Evolutionary conservation across 2,797 vertebrate genomes (phyloP), one percentile per base, ranked within the genome.

Genomic region (Bovichtus variegatus): DNA sequence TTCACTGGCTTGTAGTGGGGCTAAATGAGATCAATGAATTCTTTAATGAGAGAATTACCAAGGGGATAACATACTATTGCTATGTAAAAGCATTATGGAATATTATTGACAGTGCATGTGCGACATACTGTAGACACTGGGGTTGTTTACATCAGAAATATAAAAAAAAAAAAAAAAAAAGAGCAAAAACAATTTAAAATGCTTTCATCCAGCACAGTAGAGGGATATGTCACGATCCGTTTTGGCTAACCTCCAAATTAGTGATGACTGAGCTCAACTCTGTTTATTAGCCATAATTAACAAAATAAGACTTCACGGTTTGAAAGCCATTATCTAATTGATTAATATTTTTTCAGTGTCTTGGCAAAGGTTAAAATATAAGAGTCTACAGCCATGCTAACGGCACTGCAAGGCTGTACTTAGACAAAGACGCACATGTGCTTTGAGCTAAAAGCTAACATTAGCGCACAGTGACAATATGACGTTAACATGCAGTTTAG

Each of bases 21-120:
- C 58, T 77, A 68, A 88, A 86, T 74, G 57, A 71, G 65, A 85
- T 84, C 78, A 81, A 54, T 83, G 38, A 36, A 60, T 80, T 71
- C 9, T 76, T 74, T 64, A 53, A 74, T 34, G 38, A 74, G 46
- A 34, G 51, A 51, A 67, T 79, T 68, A 71, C 51, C 62, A 61
- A 64, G 41, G n/a, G 57, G 23, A 70, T 71, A 38, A 71, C 21
- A 71, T 46, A 29, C 36, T 29, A 27, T 25, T 47, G 15, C 72
- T 34, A 43, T 44, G 21, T 41, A 34, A 50, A 49, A 50, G 19
- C n/a, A 57, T 29, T 29, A 50, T 12, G 2, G 18, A 53, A 49
- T 77, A 21, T 70, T 34, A 54, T 15, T 76, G 58, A 63, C 2
- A 27, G 0, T 43, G 10, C 29, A 19, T 64, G 23, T 53, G 9